A percentile compares a stretch with the other conserved stretches of the same genome.
Evolutionary conservation across 1,140 invertebrate species (phyloP).

Genomic region (Sycophila sp.): DNA sequence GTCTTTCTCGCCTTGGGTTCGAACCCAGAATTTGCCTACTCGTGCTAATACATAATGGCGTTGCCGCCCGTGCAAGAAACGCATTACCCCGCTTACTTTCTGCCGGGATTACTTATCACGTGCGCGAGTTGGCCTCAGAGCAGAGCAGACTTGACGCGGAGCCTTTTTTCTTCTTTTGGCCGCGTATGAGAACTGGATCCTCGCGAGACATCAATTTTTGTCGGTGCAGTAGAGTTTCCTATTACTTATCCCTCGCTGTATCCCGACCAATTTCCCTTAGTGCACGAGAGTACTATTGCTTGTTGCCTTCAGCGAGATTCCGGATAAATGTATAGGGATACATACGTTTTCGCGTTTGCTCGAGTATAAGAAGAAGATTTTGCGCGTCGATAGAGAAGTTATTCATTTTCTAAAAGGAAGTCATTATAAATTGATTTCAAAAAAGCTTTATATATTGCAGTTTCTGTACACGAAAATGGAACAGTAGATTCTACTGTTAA

Average conservation of each 20-base stretch:
- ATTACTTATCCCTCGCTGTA: background rate
- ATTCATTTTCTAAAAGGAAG: too few species aligned
- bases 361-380: too few species aligned
- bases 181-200: background rate
- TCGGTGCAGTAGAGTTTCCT: background rate
- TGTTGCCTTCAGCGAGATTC: background rate
- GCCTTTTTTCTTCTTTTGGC: background rate
- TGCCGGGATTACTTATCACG: slow-evolving; percentile 44
- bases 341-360: too few species aligned
- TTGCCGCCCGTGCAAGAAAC: slow-evolving; percentile 44
- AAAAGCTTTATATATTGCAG: too few species aligned
- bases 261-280: slow-evolving; percentile 1
- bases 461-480: too few species aligned
- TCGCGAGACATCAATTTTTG: slow-evolving; percentile 38
- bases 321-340: too few species aligned
- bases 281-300: background rate
- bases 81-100: slow-evolving; percentile 45
- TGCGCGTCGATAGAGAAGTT: too few species aligned
- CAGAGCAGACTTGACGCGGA: too few species aligned
- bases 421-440: too few species aligned
- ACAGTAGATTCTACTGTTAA: too few species aligned
- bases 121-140: background rate
- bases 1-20: slow-evolving; percentile 21
- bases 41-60: slow-evolving; percentile 51
- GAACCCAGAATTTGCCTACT: slow-evolving; percentile 52